Conservation (phyloP, 1,140 invertebrate genomes). For the Stegodyphus dumicola region DNA sequence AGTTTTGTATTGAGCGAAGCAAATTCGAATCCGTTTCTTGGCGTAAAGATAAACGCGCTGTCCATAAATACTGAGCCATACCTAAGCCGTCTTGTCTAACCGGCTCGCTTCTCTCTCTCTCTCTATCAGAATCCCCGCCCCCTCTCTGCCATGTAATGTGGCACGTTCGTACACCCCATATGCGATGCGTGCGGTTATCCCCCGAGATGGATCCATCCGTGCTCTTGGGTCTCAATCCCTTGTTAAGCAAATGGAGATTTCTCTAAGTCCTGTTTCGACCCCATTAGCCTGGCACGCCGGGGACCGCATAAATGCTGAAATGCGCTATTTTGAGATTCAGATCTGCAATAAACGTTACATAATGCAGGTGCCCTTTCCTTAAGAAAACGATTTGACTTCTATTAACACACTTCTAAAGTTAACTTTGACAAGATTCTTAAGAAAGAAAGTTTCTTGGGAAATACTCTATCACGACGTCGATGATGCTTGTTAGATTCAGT, state of each 20-base stretch:
- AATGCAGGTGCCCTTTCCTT: no score
- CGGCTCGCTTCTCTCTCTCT: slow-evolving; percentile 14
- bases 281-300: slow-evolving; percentile 32
- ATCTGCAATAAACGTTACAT: no score
- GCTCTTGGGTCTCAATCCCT: slow-evolving; percentile 51
- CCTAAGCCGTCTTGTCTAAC: slow-evolving; percentile 26
- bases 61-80: slow-evolving; percentile 5
- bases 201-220: slow-evolving; percentile 23
- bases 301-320: neutral
- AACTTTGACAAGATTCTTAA: no score
- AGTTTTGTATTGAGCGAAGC: slow-evolving; percentile 3
- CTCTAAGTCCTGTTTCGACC: slow-evolving; percentile 58
- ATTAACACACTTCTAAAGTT: no score
- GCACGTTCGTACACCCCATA: slow-evolving; percentile 38
- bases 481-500: no score
- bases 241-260: slow-evolving; percentile 60
- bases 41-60: slow-evolving; percentile 13
- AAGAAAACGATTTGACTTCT: no score
- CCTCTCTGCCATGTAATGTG: slow-evolving; percentile 17
- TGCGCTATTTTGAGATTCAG: no score
- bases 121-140: neutral
- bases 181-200: slow-evolving; percentile 30
- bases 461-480: no score
- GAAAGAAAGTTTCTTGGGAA: no score
- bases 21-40: neutral